Percentiles rank a stretch among this genome's conserved stretches.
Evolutionary conservation across 1,140 invertebrate genomes (phyloP).

Genomic region (Anastrepha ludens): DNA sequence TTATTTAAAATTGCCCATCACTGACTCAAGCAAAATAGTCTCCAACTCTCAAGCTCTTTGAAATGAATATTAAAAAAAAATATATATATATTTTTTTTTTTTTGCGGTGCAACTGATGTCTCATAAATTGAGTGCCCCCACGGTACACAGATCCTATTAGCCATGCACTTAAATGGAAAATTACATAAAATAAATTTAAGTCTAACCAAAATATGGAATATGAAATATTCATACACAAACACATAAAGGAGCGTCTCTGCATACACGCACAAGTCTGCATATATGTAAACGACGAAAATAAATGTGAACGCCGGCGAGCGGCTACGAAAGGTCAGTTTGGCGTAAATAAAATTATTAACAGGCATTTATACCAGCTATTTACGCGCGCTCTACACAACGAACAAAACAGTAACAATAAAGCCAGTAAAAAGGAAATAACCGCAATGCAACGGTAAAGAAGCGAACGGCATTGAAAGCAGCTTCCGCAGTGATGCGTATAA

Average conservation of each 20-base stretch:
- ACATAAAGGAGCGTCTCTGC: not conserved
- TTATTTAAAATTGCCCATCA: too few species aligned
- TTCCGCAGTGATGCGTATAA: slow-evolving; percentile 28
- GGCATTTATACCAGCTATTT: slow-evolving; percentile 22
- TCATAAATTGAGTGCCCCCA: slow-evolving; percentile 6
- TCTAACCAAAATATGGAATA: not conserved
- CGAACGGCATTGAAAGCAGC: not conserved
- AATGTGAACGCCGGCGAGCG: not conserved
- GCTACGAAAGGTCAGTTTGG: not conserved
- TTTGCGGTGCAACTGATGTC: too few species aligned
- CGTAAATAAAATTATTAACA: slow-evolving; percentile 50
- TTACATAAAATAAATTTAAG: not conserved
- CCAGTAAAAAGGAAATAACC: not conserved
- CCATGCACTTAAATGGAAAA: slow-evolving; percentile 9
- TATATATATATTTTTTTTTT: too few species aligned
- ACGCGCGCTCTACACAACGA: not conserved
- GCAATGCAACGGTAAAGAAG: not conserved
- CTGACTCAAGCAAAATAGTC: too few species aligned
- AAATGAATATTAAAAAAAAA: too few species aligned
- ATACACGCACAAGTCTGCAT: not conserved
- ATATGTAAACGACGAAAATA: not conserved
- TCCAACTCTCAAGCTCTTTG: too few species aligned
- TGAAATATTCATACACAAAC: not conserved
- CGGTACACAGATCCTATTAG: not conserved
- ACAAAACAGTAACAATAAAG: not conserved